These are phyloP conservation scores for Lepidocyrtoides sp. DNA, from an alignment of 2,888 invertebrate species.

Conservation along the genomic window DNA sequence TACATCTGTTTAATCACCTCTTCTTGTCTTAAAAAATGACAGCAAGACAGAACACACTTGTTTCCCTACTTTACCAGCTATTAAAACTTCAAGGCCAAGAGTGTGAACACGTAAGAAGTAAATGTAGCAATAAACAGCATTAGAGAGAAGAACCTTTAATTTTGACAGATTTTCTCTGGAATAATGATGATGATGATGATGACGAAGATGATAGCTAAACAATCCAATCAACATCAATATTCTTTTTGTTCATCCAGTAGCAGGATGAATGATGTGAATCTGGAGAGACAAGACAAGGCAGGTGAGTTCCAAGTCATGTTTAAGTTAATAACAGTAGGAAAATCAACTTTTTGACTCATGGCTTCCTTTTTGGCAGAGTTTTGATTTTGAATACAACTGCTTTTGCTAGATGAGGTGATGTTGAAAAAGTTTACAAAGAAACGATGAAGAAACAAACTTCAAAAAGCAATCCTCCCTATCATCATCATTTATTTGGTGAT, in stretches of 20 bases:
- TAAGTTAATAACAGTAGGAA: too few relatives aligned
- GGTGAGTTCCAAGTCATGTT: background rate
- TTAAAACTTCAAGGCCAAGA: background rate
- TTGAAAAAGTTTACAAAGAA: background rate
- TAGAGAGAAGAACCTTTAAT: background rate
- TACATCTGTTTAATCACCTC: background rate
- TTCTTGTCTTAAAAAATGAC: background rate
- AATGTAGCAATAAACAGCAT: background rate
- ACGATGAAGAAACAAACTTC: background rate
- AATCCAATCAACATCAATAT: constrained; percentile 21
- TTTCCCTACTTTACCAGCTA: background rate
- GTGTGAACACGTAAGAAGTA: background rate
- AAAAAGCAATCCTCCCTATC: background rate
- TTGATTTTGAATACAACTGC: background rate
- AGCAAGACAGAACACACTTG: background rate
- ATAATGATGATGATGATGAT: background rate
- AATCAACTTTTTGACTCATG: too few relatives aligned
- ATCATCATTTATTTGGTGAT: constrained; percentile 8
- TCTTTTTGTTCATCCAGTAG: too few relatives aligned
- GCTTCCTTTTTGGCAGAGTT: background rate
- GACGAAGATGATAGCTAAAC: background rate
- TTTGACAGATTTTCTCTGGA: constrained; percentile 3
- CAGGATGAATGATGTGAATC: background rate
- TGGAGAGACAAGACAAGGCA: background rate
- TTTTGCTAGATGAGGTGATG: background rate